phyloP scores from a whole-genome alignment of 2,113 vertebrate species.

The Baryphthengus martii region DNA sequence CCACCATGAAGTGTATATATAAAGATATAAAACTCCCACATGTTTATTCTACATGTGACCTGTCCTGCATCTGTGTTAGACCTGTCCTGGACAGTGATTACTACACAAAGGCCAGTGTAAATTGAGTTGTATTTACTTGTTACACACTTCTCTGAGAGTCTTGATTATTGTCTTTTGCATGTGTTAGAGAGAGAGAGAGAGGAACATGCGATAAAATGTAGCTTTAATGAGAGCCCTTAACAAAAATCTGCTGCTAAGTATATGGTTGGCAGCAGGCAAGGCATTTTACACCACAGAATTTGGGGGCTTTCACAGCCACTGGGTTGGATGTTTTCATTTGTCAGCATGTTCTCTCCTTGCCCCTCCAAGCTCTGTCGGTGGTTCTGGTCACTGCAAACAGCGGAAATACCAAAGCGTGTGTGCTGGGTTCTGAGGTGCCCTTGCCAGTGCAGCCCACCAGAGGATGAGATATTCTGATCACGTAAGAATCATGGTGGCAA shows the following conservation, averaged over 20 bases:
- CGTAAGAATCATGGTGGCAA: conserved; percentile 38
- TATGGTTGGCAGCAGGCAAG: not conserved
- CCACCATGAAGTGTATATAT: not conserved
- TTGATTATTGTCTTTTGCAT: not conserved
- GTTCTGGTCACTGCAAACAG: not conserved
- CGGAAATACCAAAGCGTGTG: not conserved
- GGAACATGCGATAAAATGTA: not conserved
- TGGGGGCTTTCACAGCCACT: not conserved
- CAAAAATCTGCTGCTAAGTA: not conserved
- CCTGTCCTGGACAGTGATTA: not conserved
- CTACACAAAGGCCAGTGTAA: not conserved
- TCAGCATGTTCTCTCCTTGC: not conserved
- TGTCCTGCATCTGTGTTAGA: not conserved
- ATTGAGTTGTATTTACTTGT: not conserved
- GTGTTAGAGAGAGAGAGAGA: not conserved
- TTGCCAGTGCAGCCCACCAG: not conserved
- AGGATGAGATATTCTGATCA: not conserved
- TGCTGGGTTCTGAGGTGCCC: not conserved
- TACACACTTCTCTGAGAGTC: not conserved
- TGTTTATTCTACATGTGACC: not conserved
- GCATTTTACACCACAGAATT: not conserved
- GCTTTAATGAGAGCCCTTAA: not conserved
- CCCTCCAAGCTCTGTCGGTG: not conserved
- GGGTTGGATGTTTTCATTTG: not conserved
- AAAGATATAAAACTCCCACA: not conserved